Evolutionary conservation across 2,888 invertebrate species (phyloP), one percentile per base, ranked within the genome.

Genomic region (Ptychoptera contaminata): DNA sequence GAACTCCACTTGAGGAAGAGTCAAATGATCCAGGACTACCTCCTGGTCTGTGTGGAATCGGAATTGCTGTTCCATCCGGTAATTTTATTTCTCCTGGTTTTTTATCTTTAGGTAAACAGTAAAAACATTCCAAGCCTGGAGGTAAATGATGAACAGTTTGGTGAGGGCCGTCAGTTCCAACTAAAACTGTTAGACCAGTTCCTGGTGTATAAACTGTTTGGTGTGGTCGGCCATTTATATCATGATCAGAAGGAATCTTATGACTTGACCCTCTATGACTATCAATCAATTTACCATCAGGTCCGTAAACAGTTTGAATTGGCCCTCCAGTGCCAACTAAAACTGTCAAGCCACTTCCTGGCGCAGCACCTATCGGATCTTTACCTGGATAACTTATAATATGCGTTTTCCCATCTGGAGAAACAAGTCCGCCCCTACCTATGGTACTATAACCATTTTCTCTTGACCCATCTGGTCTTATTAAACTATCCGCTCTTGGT

Each of bases 291-390:
- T 47, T 47, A 8, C 51, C 45, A 37, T 46, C 48, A 16, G 48
- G 48, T 16, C 46, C 46, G 16, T 49, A 46, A 15, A 52, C 47
- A 12, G 52, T 52, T 48, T 52, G 52, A 9, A 45, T 47, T 8
- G 52, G 51, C 8, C 52, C 52, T 9, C 51, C 52, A 2, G 52
- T 50, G n/a, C 52, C 52, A 32, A 52, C 51, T 34, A 52, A 32
- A 14, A 52, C 51, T 9, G 52, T 51, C 2, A 52, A 42, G 2
- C 52, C 50, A 16, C 48, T 50, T 9, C 32, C 41, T 30, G 49
- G 49, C 15, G 47, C 46, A 2, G 49, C 35, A 1, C 50, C 42
- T 12, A 47, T 46, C 16, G 48, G 49, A 36, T 51, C 51, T 16
- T 40, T 36, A 11, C 48, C 48, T 1, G 49, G 49, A 12, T 47